phyloP scores from a whole-genome alignment of 35 echinoderm and acorn worm species.

The Heliocidaris tuberculata region DNA sequence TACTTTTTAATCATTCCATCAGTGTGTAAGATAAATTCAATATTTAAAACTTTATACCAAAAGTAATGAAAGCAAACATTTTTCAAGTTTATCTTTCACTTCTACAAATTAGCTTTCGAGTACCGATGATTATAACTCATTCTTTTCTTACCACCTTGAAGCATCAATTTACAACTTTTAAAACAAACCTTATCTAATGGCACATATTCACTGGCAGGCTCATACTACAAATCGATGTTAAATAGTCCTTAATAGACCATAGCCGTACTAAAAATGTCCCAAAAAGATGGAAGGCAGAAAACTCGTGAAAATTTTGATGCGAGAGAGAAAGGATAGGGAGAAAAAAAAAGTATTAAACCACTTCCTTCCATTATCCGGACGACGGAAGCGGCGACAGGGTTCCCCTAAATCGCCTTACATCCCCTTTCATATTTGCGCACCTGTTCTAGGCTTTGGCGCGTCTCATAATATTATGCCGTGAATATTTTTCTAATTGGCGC shows the following conservation, averaged over 20 bases:
- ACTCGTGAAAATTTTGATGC: background rate
- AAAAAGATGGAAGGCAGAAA: background rate
- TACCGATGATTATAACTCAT: background rate
- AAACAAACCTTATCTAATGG: background rate
- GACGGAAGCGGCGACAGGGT: background rate
- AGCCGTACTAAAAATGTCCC: background rate
- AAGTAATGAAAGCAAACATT: background rate
- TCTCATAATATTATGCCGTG: background rate
- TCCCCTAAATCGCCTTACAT: background rate
- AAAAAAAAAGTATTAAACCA: background rate
- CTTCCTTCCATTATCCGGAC: background rate
- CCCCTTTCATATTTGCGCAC: constrained; percentile 15
- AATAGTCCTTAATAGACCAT: background rate
- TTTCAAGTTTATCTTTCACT: background rate
- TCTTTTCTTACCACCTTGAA: too few relatives aligned
- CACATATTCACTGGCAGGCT: background rate
- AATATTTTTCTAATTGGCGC: constrained; percentile 11
- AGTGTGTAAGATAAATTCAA: background rate
- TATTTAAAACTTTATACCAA: background rate
- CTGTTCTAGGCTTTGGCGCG: background rate
- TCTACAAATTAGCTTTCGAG: background rate
- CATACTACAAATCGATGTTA: background rate
- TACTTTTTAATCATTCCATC: background rate
- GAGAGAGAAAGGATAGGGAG: too few relatives aligned
- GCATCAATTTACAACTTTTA: too few relatives aligned